Evolutionary conservation across 2,113 vertebrate genomes (phyloP).

Genomic region (Cochlearius cochlearius): DNA sequence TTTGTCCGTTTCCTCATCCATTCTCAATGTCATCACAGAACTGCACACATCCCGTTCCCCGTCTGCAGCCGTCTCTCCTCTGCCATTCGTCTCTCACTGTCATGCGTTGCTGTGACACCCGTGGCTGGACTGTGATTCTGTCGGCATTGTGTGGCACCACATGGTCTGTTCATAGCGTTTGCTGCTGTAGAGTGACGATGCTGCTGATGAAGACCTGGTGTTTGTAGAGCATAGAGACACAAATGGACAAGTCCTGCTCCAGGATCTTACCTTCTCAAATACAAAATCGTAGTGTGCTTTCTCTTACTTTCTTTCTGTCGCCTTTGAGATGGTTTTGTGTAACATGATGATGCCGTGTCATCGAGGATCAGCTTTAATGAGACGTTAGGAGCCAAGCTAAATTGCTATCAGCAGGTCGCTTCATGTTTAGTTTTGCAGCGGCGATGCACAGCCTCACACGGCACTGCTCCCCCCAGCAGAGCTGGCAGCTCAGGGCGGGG

Average conservation of each 20-base stretch:
- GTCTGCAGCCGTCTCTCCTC: not conserved
- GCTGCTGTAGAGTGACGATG: not conserved
- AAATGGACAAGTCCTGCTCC: not conserved
- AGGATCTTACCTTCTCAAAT: not conserved
- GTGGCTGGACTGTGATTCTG: not conserved
- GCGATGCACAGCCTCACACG: not conserved
- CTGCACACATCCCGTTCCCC: not conserved
- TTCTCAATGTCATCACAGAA: slow-evolving; percentile 34
- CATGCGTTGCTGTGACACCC: slow-evolving; percentile 30
- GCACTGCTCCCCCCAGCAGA: not conserved
- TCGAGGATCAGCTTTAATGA: not conserved
- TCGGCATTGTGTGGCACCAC: not conserved
- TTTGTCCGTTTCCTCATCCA: slow-evolving; percentile 28
- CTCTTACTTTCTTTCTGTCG: not conserved
- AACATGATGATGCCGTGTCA: not conserved
- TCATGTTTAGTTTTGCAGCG: not conserved
- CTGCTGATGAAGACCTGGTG: not conserved
- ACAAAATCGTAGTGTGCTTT: not conserved
- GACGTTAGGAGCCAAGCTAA: not conserved
- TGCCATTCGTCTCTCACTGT: not conserved
- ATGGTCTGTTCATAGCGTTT: not conserved
- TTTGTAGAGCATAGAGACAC: not conserved
- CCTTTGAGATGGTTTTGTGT: not conserved
- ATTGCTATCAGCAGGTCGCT: not conserved
- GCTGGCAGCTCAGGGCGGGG: not conserved